Conservation (phyloP, 2,113 vertebrate species). For the Catagonus wagneri region DNA sequence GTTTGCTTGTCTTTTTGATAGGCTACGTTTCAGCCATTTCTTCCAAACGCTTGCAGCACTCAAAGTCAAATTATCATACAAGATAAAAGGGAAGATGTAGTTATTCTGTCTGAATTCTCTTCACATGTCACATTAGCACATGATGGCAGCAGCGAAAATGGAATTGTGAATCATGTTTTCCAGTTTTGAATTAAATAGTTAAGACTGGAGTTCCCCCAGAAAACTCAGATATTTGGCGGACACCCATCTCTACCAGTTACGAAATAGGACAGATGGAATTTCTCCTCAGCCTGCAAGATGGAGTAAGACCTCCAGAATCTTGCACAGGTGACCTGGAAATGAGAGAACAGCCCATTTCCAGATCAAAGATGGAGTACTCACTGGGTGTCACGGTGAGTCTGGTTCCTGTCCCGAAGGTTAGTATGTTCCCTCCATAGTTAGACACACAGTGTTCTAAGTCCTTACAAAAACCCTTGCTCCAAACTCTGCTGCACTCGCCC, state of each 20-base stretch:
- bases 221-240: slow-evolving; percentile 40
- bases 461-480: slow-evolving; percentile 62
- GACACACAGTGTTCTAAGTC: slow-evolving; percentile 61
- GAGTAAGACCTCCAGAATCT: not conserved
- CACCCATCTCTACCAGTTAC: not conserved
- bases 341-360: not conserved
- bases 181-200: slow-evolving; percentile 68
- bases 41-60: not conserved
- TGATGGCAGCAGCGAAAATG: slow-evolving; percentile 12
- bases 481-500: not conserved
- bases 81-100: slow-evolving; percentile 58
- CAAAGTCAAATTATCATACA: slow-evolving; percentile 49
- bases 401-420: slow-evolving; percentile 76
- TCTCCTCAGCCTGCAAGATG: not conserved
- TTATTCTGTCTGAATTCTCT: slow-evolving; percentile 43
- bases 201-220: slow-evolving; percentile 8
- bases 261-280: slow-evolving; percentile 18
- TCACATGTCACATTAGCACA: slow-evolving; percentile 36
- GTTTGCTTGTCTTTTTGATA: slow-evolving; percentile 56
- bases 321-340: not conserved
- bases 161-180: slow-evolving; percentile 60
- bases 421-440: not conserved
- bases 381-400: slow-evolving; percentile 68
- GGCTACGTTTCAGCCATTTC: not conserved
- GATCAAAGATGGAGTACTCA: slow-evolving; percentile 69